A percentile compares a stretch with the other conserved stretches of the same genome.
Conservation (phyloP, 2,113 vertebrate genomes). For the Sciurus niger region DNA sequence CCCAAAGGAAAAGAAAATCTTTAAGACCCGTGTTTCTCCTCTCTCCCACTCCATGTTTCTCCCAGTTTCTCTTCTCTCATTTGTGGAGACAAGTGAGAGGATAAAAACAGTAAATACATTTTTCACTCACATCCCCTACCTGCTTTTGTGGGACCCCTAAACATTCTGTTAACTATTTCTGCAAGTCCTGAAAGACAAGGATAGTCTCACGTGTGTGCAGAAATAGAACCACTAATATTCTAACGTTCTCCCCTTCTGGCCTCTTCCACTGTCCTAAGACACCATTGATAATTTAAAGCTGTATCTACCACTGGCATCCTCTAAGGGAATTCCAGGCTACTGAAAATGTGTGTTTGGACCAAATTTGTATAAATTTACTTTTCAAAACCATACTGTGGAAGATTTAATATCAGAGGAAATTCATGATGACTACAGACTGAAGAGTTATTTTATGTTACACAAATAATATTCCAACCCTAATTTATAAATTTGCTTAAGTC, state of each 20-base stretch:
- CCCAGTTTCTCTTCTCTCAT: background rate
- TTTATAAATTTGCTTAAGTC: background rate
- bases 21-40: background rate
- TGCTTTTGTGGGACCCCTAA: background rate
- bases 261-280: background rate
- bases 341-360: background rate
- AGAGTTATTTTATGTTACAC: conserved; percentile 33
- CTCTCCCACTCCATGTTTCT: too few species aligned
- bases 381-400: conserved; percentile 42
- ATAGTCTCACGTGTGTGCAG: background rate
- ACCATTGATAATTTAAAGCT: background rate
- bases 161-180: background rate
- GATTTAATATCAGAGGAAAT: conserved; percentile 38
- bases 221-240: background rate
- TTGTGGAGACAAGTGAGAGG: background rate
- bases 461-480: background rate
- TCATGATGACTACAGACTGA: background rate
- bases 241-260: background rate
- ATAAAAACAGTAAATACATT: background rate
- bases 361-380: conserved; percentile 6
- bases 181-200: background rate
- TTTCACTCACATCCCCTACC: background rate
- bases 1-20: background rate
- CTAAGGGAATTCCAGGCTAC: background rate
- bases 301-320: background rate